Percentiles rank a stretch among this genome's conserved stretches.
phyloP scores from a whole-genome alignment of 1,140 invertebrate species.

The Metaphire vulgaris region DNA sequence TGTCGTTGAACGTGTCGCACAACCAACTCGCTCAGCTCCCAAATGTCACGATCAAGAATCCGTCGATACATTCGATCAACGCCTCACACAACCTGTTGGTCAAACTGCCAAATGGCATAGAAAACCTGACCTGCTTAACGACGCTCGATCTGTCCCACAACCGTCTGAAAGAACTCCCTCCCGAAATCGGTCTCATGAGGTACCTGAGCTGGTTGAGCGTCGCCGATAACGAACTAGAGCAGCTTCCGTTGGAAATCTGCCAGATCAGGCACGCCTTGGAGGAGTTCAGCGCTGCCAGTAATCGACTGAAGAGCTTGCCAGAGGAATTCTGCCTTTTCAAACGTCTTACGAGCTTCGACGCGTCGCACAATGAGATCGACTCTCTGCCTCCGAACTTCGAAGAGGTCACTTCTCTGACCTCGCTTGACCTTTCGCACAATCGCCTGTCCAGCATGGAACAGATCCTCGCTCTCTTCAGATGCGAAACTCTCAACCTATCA shows the following conservation, averaged over 20 bases:
- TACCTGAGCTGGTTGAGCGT: conserved; percentile 42
- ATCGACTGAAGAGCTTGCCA: conserved; percentile 32
- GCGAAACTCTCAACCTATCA: conserved; percentile 30
- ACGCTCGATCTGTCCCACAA: conserved; percentile 43
- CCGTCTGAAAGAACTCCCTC: conserved; percentile 39
- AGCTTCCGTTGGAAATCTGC: conserved; percentile 44
- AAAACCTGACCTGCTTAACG: conserved; percentile 40
- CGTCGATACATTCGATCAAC: conserved; percentile 38
- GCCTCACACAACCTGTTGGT: conserved; percentile 44
- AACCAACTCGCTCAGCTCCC: conserved; percentile 45
- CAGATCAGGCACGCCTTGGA: conserved; percentile 36
- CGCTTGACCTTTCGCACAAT: conserved; percentile 36
- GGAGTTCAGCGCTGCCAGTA: conserved; percentile 11
- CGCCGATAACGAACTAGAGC: conserved; percentile 38
- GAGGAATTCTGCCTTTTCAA: conserved; percentile 35
- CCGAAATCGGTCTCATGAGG: conserved; percentile 39
- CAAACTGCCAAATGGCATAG: conserved; percentile 39
- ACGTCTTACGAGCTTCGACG: conserved; percentile 41
- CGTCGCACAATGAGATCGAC: conserved; percentile 41
- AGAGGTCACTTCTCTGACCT: conserved; percentile 35
- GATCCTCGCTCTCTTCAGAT: conserved; percentile 5
- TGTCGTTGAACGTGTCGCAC: conserved; percentile 37
- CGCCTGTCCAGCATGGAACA: conserved; percentile 4
- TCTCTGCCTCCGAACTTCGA: conserved; percentile 38
- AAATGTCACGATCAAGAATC: conserved; percentile 38